Evolutionary conservation across 2,888 invertebrate genomes (phyloP), one percentile per base, ranked within the genome.

Genomic region (Diaprepes abbreviatus): DNA sequence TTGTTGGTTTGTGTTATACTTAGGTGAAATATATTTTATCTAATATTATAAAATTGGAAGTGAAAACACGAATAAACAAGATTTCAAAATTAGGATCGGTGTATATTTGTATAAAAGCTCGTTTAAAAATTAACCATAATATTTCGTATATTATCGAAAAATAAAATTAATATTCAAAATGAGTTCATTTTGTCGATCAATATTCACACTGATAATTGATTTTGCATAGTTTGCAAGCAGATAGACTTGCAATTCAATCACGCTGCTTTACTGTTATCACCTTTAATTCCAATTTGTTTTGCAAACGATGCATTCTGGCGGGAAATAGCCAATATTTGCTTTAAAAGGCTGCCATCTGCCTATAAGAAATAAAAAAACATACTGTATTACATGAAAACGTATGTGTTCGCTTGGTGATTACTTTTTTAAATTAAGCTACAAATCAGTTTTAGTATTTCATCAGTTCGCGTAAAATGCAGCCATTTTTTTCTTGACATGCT

Each of bases 211-310:
- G n/a, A n/a, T n/a, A 21, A 52, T 62, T 33, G 50, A 57, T 7
- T 52, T 59, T 21, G 59, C 54, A 66, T 68, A 35, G 63, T 48
- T 68, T 55, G 63, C 57, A 38, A 62, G 48, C 48, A 58, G 43
- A 63, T 63, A 24, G 63, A 68, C 21, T 68, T 36, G 45, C 38
- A 68, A 63, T 33, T 43, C 58, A 65, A 70, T 70, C 43, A 55
- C 14, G 43, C 54, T 40, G 60, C 54, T 58, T 57, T 63, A 33
- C 58, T 70, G 38, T 65, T 67, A 65, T 68, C 72, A 70, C 73
- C 69, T 74, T 66, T 74, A 67, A 74, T 74, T 74, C 65, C 73
- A 75, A 75, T 75, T 73, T 69, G 72, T 72, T 69, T 59, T 68
- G 67, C 73, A 73, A 74, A 73, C 71, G 71, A 69, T 35, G 66